These are phyloP conservation scores for Syrmaticus mikado DNA, from an alignment of 2,113 vertebrate species.

Conservation along the genomic window DNA sequence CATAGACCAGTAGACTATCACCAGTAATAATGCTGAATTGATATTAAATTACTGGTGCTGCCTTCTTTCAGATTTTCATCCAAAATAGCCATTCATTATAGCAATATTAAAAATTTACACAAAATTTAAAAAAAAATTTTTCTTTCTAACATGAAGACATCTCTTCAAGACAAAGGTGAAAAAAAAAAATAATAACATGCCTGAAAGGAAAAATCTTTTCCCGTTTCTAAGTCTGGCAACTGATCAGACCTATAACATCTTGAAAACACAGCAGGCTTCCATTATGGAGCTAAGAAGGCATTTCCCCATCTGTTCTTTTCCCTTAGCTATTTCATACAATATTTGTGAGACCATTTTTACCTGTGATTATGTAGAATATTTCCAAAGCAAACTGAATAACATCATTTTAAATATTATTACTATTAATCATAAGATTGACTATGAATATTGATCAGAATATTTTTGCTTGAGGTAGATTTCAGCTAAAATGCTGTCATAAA, in stretches of 20 bases:
- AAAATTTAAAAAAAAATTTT: too few species aligned
- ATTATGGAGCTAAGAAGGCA: not conserved
- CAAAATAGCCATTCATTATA: not conserved
- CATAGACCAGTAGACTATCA: not conserved
- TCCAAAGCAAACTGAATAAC: not conserved
- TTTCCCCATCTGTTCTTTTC: conserved; percentile 30
- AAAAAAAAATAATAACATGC: not conserved
- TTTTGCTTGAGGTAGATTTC: not conserved
- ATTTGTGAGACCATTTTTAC: not conserved
- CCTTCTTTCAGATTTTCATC: not conserved
- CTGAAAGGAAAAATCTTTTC: not conserved
- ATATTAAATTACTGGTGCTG: not conserved
- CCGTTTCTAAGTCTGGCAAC: not conserved
- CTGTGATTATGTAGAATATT: not conserved
- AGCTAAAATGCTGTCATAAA: not conserved
- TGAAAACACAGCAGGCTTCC: conserved; percentile 21
- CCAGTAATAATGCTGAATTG: not conserved
- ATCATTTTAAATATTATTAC: too few species aligned
- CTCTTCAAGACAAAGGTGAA: not conserved
- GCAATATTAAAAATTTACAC: not conserved
- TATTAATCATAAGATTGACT: not conserved
- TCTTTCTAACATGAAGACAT: not conserved
- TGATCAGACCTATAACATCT: not conserved
- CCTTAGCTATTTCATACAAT: not conserved
- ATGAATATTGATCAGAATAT: not conserved